Base-by-base conservation (phyloP, 2,113 vertebrate species). In the Empidonax alnorum region DNA sequence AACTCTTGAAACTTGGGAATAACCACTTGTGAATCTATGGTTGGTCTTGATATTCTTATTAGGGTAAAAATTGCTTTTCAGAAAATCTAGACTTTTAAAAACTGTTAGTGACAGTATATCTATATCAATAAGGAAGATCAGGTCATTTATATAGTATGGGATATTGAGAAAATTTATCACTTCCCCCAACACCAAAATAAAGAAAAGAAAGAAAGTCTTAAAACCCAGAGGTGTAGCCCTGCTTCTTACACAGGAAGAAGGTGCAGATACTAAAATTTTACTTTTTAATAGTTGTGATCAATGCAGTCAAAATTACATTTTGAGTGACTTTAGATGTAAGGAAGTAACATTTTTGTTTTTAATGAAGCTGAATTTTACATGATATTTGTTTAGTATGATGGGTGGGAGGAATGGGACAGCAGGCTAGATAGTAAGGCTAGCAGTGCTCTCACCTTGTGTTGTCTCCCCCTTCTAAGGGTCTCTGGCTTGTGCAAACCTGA, bases 301-400 rank as follows among this genome's bases (percentile, higher is more conserved):
- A 6, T 52, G 22, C 7, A 49, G 22, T 55, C 22, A 71, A 66
- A 55, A 3, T 42, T 33, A 44, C 31, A 58, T 84, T 90, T 71
- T 73, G 18, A 71, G 25, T 58, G 31, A 58, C 6, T 55, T 76
- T 16, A 65, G 9, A 35, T 39, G 4, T 25, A 68, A 88, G 44
- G 7, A 50, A 31, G 11, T 41, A 20, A 55, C 1, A 2, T 22
- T 27, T 66, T 49, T 50, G 4, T 52, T 17, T 53, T 73, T 49
- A 12, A 9, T 37, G 9, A 52, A 44, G 28, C 6, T 53, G 31
- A 75, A 44, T 87, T 81, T 53, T 69, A 8, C 35, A 31, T 46
- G 3, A 23, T 52, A 16, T 31, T 28, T 87, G 4, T 67, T 84
- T 59, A 39, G 1, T 49, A n/a, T 50, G 27, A 22, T 0, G 0